Conservation (phyloP, 2,797 vertebrate species). For the Semotilus atromaculatus region DNA sequence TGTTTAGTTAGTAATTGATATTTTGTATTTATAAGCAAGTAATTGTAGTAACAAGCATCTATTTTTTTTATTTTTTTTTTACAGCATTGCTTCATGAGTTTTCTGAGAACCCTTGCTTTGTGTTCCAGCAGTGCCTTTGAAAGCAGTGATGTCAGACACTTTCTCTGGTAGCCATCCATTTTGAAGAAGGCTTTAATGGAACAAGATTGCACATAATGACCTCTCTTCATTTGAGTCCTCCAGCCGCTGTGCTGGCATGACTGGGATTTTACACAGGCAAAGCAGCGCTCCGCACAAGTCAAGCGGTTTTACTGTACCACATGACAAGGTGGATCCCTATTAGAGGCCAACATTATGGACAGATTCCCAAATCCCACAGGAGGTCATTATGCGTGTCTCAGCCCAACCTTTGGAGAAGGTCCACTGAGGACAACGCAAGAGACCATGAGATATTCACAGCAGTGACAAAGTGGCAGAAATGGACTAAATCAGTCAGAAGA, state of each 20-base stretch:
- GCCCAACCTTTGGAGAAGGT: constrained; percentile 54
- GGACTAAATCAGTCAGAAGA: constrained; percentile 44
- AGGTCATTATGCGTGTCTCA: constrained; percentile 79
- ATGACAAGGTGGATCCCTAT: constrained; percentile 70
- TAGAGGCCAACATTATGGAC: constrained; percentile 67
- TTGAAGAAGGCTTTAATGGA: constrained; percentile 53
- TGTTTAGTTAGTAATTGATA: neutral
- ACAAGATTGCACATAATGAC: constrained; percentile 61
- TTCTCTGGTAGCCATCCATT: constrained; percentile 41
- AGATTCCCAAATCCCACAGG: constrained; percentile 73
- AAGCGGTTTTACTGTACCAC: constrained; percentile 67
- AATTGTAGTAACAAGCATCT: neutral
- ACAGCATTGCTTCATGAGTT: neutral
- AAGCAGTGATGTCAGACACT: constrained; percentile 32
- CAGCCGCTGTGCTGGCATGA: constrained; percentile 34
- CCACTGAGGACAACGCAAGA: constrained; percentile 36
- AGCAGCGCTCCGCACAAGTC: constrained; percentile 53
- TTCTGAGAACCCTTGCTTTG: constrained; percentile 24
- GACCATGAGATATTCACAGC: constrained; percentile 36
- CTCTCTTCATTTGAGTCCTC: constrained; percentile 58
- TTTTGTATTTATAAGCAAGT: neutral
- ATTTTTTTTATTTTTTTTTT: too few species aligned
- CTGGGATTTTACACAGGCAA: constrained; percentile 46
- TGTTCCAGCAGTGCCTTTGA: constrained; percentile 16
- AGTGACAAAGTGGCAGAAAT: constrained; percentile 49